phyloP scores from a whole-genome alignment of 2,113 vertebrate species.

The Pelusios castaneus region DNA sequence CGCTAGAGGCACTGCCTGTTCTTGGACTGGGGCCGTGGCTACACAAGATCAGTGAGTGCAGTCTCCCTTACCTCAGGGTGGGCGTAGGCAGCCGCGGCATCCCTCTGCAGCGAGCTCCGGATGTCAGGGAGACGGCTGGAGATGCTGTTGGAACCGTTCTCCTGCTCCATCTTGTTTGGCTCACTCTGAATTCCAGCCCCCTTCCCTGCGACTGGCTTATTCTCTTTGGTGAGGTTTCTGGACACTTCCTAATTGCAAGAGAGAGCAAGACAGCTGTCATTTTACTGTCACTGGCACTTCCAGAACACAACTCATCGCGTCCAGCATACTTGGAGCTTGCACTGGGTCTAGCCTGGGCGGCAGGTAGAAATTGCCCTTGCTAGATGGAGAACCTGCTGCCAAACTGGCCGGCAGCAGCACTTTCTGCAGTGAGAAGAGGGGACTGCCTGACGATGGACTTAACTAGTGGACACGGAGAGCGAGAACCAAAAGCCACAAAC shows the following conservation, averaged over 20 bases:
- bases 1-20: not conserved
- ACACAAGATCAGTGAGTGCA: not conserved
- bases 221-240: conserved; percentile 74
- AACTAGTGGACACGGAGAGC: not conserved
- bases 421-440: not conserved
- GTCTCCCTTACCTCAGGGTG: conserved; percentile 75
- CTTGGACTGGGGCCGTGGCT: not conserved
- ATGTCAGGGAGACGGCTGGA: conserved; percentile 68
- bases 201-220: conserved; percentile 52
- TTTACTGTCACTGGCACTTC: not conserved
- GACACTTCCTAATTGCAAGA: conserved; percentile 78
- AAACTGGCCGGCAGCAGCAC: not conserved
- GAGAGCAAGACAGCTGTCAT: not conserved
- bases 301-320: not conserved
- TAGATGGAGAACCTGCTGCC: not conserved
- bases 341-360: not conserved
- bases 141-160: conserved; percentile 65
- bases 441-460: not conserved
- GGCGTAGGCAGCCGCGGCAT: conserved; percentile 78
- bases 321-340: not conserved
- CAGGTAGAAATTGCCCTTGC: not conserved
- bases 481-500: not conserved
- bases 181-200: conserved; percentile 46
- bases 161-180: not conserved
- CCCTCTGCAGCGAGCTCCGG: conserved; percentile 75